Evolutionary conservation across 2,888 invertebrate genomes (phyloP).

Genomic region (Liodrosophila aerea): DNA sequence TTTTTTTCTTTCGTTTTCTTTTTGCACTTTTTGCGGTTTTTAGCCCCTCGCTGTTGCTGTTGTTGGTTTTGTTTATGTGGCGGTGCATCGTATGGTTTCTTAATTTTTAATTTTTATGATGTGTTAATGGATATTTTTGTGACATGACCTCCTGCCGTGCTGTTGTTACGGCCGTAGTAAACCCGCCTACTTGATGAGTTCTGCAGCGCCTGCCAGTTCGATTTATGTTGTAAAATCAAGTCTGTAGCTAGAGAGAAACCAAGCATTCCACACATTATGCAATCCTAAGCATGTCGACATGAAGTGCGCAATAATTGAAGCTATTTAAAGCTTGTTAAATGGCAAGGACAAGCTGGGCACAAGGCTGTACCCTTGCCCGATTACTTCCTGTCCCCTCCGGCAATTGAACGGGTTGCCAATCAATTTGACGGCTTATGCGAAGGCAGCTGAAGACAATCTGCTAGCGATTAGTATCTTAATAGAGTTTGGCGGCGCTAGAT

Average conservation of each 20-base stretch:
- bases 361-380: conserved; percentile 35
- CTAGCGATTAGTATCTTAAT: conserved; percentile 28
- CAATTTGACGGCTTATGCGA: conserved; percentile 21
- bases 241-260: conserved; percentile 19
- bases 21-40: conserved; percentile 57
- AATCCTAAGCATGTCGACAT: conserved; percentile 43
- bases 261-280: conserved; percentile 51
- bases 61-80: conserved; percentile 10
- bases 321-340: conserved; percentile 65
- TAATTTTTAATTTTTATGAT: conserved; percentile 75
- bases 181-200: conserved; percentile 55
- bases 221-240: conserved; percentile 28
- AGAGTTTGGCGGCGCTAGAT: conserved; percentile 44
- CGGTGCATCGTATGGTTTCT: conserved; percentile 66
- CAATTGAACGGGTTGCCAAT: conserved; percentile 38
- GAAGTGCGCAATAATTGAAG: conserved; percentile 60
- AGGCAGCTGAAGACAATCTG: conserved; percentile 17
- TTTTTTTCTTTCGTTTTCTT: conserved; percentile 21
- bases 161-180: conserved; percentile 48
- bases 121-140: conserved; percentile 77
- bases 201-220: conserved; percentile 35
- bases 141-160: conserved; percentile 75
- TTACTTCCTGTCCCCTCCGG: conserved; percentile 6
- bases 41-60: conserved; percentile 34
- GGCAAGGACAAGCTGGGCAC: conserved; percentile 58